Evolutionary conservation across 2,113 vertebrate genomes (phyloP), one percentile per base, ranked within the genome.

Genomic region (Centropristis striata): DNA sequence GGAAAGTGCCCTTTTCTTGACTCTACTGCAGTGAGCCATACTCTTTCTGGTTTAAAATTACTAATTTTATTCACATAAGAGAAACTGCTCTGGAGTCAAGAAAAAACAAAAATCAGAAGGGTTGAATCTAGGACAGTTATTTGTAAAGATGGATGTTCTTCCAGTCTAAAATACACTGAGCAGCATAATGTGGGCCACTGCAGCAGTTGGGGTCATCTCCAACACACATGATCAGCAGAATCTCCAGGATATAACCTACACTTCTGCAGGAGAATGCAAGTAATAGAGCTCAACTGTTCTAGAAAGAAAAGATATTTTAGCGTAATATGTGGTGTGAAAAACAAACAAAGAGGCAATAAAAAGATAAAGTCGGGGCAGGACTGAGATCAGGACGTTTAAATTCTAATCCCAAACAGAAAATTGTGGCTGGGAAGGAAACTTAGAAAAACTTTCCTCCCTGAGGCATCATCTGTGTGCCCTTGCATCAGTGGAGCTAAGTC

Each of bases 71-170:
- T 18, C 36, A 36, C 47, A n/a, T 21, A 5, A 21, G 16, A 47
- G 20, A 73, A 84, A 28, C 60, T 28, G 41, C 27, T 25, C 47
- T 21, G 53, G 11, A 6, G 66, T 64, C 73, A 64, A 32, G 32
- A 4, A 4, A 32, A 4, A 32, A 32, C 32, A 32, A 12, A 57
- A 14, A 4, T 53, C 2, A 27, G 25, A 32, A 23, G 28, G 44
- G 11, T 46, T 70, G 49, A 55, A 63, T 51, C 21, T 27, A 18
- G 53, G 27, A 55, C 41, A 8, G 21, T 50, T 5, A 36, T 8
- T 59, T 37, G 39, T 25, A 60, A 53, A 65, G 63, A 66, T 36
- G 44, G 69, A 68, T 42, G 54, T 44, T 78, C 44, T 72, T 67
- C 14, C n/a, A 41, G 15, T 28, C 25, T 47, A 15, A 69, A 76